phyloP scores from a whole-genome alignment of 2,888 invertebrate species.

The Crepidodera aurea region DNA sequence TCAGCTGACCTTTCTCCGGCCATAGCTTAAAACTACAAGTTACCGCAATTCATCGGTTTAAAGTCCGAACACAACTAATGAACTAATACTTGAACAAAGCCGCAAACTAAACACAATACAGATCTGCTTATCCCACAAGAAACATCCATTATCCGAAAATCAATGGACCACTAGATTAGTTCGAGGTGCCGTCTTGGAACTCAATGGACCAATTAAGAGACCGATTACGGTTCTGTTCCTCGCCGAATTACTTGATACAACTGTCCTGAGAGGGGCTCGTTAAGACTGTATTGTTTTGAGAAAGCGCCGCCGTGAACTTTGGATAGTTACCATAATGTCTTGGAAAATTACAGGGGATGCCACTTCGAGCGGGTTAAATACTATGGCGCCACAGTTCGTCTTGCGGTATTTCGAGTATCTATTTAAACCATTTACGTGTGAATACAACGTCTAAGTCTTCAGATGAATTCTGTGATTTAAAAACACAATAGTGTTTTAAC shows the following conservation, averaged over 20 bases:
- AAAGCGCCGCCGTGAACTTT: constrained; percentile 47
- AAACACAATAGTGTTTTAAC: no score
- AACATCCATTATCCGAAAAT: constrained; percentile 60
- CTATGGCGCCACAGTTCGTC: constrained; percentile 1
- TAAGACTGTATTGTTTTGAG: constrained; percentile 56
- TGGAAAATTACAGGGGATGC: constrained; percentile 38
- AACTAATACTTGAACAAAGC: constrained; percentile 58
- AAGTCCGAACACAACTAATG: constrained; percentile 54
- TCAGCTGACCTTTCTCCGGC: constrained; percentile 11
- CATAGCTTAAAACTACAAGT: constrained; percentile 26
- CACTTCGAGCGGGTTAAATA: constrained; percentile 12
- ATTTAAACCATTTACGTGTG: constrained; percentile 10
- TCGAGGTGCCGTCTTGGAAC: constrained; percentile 57
- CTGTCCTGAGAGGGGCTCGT: constrained; percentile 56
- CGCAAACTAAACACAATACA: constrained; percentile 60
- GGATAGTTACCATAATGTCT: constrained; percentile 51
- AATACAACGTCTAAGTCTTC: neutral
- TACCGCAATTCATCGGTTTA: constrained; percentile 39
- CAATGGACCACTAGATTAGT: constrained; percentile 60
- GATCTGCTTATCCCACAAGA: constrained; percentile 60
- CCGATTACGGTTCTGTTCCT: constrained; percentile 53
- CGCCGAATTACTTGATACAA: constrained; percentile 58
- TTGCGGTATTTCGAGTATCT: constrained; percentile 15
- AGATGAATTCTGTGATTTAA: neutral
- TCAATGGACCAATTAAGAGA: constrained; percentile 60